These are phyloP conservation scores for Prosopocoilus inquinatus DNA, from an alignment of 2,888 invertebrate species.

Conservation along the genomic window DNA sequence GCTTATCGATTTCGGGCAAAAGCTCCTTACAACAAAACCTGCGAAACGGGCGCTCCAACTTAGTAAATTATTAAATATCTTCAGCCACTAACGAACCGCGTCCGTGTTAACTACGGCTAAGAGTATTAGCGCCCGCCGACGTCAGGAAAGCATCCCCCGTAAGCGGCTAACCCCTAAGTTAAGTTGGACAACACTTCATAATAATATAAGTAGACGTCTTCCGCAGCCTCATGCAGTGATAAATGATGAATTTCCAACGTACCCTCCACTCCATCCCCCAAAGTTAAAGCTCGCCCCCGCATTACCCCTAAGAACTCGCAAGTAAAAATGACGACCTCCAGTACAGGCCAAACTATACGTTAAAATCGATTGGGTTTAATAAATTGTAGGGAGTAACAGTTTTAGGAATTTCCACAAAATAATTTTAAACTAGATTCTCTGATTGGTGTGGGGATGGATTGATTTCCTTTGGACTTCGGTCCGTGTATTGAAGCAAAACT, in stretches of 20 bases:
- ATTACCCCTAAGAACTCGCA: no score
- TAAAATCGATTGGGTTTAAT: no score
- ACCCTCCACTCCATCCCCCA: background rate
- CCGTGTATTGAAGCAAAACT: no score
- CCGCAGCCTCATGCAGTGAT: slow-evolving; percentile 30
- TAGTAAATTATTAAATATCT: slow-evolving; percentile 26
- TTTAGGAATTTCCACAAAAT: no score
- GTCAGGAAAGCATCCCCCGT: background rate
- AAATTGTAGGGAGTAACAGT: no score
- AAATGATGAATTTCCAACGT: slow-evolving; percentile 30
- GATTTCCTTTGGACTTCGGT: no score
- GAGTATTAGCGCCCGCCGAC: slow-evolving; percentile 25
- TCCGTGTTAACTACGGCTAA: slow-evolving; percentile 14
- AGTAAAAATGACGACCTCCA: no score
- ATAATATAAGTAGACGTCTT: slow-evolving; percentile 33
- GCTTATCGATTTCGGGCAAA: background rate
- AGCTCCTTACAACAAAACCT: slow-evolving; percentile 2
- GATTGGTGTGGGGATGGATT: no score
- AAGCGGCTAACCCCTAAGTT: slow-evolving; percentile 23
- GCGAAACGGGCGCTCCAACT: background rate
- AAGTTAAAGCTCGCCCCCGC: no score
- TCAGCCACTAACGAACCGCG: slow-evolving; percentile 27
- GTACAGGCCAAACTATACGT: no score
- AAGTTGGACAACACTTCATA: slow-evolving; percentile 33
- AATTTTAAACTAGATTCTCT: no score